phyloP scores from a whole-genome alignment of 2,113 vertebrate genomes.

The Spermophilus dauricus region DNA sequence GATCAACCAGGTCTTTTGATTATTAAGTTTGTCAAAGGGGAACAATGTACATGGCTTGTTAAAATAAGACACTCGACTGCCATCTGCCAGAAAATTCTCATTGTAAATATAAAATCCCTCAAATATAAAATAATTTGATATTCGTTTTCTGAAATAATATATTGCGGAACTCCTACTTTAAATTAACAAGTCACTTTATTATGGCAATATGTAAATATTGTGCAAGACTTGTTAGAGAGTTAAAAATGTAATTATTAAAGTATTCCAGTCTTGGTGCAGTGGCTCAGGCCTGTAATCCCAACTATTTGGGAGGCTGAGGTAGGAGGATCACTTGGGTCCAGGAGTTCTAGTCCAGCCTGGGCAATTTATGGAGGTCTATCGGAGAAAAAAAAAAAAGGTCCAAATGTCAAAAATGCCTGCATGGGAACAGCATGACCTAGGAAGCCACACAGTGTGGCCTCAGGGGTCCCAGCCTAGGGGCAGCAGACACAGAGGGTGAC shows the following conservation, averaged over 20 bases:
- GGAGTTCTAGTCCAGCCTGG: neutral
- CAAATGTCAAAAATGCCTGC: neutral
- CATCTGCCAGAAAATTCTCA: neutral
- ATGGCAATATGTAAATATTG: neutral
- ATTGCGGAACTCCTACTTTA: constrained; percentile 47
- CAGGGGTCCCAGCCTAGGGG: neutral
- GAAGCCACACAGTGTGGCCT: rapidly evolving
- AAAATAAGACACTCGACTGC: neutral
- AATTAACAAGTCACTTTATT: constrained; percentile 15
- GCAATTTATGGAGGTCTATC: neutral
- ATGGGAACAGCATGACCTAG: too few relatives aligned
- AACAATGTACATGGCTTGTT: neutral
- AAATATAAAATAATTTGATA: neutral
- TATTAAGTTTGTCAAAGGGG: neutral
- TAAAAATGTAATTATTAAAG: neutral
- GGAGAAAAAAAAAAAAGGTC: neutral
- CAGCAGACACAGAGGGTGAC: neutral
- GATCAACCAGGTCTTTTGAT: neutral
- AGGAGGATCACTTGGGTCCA: neutral
- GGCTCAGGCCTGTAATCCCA: neutral
- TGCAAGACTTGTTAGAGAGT: neutral
- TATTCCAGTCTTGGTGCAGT: neutral
- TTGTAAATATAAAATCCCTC: neutral
- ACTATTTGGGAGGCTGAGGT: neutral
- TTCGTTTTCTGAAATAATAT: constrained; percentile 5